Percentiles rank a stretch among this genome's conserved stretches.
Conservation (phyloP, 2,113 vertebrate species). For the Anoura caudifer region DNA sequence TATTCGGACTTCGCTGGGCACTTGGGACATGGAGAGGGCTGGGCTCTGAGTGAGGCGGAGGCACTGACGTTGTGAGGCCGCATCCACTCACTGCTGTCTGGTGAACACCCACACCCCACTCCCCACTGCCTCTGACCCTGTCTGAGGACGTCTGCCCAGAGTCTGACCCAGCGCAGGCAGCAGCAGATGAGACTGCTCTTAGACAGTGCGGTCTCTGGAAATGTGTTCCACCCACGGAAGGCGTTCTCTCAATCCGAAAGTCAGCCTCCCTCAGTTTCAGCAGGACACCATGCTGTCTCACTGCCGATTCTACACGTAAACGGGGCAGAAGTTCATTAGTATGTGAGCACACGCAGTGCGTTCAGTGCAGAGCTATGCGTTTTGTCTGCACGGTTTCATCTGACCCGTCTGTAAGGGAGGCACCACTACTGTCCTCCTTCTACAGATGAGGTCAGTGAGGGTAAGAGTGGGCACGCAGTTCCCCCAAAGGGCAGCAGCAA, state of each 20-base stretch:
- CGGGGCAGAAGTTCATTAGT: neutral
- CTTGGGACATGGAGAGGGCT: accelerated
- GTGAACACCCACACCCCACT: neutral
- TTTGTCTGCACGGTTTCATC: neutral
- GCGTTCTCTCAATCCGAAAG: neutral
- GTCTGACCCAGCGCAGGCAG: neutral
- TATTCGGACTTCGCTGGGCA: neutral
- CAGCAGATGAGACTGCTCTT: neutral
- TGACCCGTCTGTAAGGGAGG: neutral
- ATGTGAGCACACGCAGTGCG: neutral
- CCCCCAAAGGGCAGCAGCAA: neutral
- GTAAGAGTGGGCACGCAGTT: neutral
- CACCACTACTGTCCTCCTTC: neutral
- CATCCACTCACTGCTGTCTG: neutral
- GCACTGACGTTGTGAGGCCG: accelerated
- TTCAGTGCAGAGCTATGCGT: neutral
- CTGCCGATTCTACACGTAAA: neutral
- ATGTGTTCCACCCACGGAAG: neutral
- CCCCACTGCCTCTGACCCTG: neutral
- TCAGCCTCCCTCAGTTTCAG: neutral
- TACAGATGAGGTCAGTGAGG: neutral
- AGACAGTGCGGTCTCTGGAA: neutral
- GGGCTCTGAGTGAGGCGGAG: neutral
- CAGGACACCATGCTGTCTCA: neutral
- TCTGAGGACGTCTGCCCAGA: neutral